phyloP scores from a whole-genome alignment of 2,797 vertebrate species.

The Argyrosomus regius region DNA sequence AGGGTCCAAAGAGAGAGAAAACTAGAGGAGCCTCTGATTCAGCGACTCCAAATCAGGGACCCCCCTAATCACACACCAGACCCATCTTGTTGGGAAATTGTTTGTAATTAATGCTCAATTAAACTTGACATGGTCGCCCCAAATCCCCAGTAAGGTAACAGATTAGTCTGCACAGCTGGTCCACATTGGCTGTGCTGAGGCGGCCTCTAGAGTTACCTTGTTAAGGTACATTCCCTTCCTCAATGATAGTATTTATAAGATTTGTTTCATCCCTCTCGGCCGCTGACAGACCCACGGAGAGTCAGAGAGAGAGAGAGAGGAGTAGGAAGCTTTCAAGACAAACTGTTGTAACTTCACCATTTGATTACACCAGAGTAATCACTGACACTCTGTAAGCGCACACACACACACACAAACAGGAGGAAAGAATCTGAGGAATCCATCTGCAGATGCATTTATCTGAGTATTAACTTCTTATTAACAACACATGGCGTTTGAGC shows the following conservation, averaged over 20 bases:
- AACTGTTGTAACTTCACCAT: slow-evolving; percentile 60
- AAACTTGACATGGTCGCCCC: slow-evolving; percentile 74
- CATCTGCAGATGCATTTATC: slow-evolving; percentile 65
- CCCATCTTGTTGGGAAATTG: slow-evolving; percentile 69
- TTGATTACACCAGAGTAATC: slow-evolving; percentile 76
- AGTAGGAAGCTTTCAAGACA: slow-evolving; percentile 36
- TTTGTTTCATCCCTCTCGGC: slow-evolving; percentile 70
- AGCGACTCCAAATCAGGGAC: slow-evolving; percentile 40
- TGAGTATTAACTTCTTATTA: slow-evolving; percentile 71
- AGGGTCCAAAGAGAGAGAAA: slow-evolving; percentile 30
- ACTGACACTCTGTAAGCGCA: slow-evolving; percentile 49
- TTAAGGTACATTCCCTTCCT: slow-evolving; percentile 75
- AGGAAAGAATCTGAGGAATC: slow-evolving; percentile 64
- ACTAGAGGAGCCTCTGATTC: slow-evolving; percentile 22
- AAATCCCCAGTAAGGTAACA: slow-evolving; percentile 81
- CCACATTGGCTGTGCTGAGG: slow-evolving; percentile 70
- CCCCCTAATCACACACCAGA: slow-evolving; percentile 65
- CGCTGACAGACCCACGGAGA: slow-evolving; percentile 27
- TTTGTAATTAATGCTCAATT: slow-evolving; percentile 85
- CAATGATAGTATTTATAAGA: slow-evolving; percentile 80
- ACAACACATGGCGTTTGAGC: slow-evolving; percentile 70
- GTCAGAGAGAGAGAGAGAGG: slow-evolving; percentile 18
- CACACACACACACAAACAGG: slow-evolving; percentile 30
- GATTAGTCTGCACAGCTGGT: slow-evolving; percentile 84
- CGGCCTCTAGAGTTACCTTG: slow-evolving; percentile 78